Base-by-base conservation (phyloP, 1,140 invertebrate species). In the Yoshiicerus persimilis region DNA sequence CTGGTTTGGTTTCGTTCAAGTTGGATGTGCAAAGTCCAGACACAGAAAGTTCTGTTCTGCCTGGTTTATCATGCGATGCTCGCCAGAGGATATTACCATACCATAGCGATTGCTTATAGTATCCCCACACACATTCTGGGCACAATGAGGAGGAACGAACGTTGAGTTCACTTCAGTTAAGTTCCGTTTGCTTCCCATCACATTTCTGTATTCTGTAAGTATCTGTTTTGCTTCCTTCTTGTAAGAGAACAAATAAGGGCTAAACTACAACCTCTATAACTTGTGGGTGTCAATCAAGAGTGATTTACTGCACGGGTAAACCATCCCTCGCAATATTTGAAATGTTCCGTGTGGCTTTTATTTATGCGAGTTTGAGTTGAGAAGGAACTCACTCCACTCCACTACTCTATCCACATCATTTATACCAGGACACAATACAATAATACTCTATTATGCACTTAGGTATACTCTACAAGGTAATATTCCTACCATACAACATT, bases 331-430 rank as follows among this genome's bases (percentile, higher is more conserved):
- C 75, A 80, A 80, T 80, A 80, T 80, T 80, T 80, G 75, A 80
- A 80, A 80, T 80, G 75, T 80, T 80, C 75, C 75, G 75, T 80
- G 75, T 80, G 75, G 75, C 75, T 80, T 80, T 80, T 80, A 80
- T 80, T 80, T 80, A 80, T 80, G 34, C 75, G 75, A 80, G 34
- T 80, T 80, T 80, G 75, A 80, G 75, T 80, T 23, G 34, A 38
- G 75, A 5, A 80, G 34, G 4, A 38, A 38, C 66, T 16, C 32
- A 20, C 75, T 80, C 34, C 30, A 80, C 66, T 80, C 16, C 34
- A 80, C 16, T 66, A 25, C n/a, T 66, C n/a, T 9, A 66, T 66
- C 20, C n/a, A 66, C 62, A 66, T 23, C 62, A 66, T 23, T 10
- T 16, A 11, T 64, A 23, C 1, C 62, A 23, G 25, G 9, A 38